Base-by-base conservation (phyloP, 2,113 vertebrate species). In the Triplophysa dalaica region DNA sequence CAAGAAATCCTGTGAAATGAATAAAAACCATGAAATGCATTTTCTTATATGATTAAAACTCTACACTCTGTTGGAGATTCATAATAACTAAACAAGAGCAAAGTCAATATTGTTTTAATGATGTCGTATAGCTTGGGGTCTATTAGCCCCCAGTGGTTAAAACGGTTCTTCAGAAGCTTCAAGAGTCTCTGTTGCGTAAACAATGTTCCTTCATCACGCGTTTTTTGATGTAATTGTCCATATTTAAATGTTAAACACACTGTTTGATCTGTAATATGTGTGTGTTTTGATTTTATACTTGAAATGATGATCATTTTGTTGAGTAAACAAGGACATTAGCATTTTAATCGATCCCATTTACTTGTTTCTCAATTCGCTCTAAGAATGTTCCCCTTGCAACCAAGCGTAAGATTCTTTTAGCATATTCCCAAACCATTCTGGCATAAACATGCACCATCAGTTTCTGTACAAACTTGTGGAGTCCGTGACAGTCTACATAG, bases 231-330 rank as follows among this genome's bases (percentile, higher is more conserved):
- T 80, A 80, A 80, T 80, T 73, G 61, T 29, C 75, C 48, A 65
- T 48, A 70, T 73, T 63, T 58, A 38, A 26, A 64, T 67, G 66
- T 75, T 45, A 75, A 74, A 75, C 70, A 6, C 22, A 50, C 75
- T 10, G 45, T 70, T 58, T 13, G 29, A 63, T 69, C 60, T 38
- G 26, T 81, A 61, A 64, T 63, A 76, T 63, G 43, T 45, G 80
- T 41, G 24, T 45, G 33, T 41, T 70, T 70, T n/a, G 63, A 66
- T 67, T 81, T 75, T 43, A 81, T 81, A 66, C 73, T 81, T 77
- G 80, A 81, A 74, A 54, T 69, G 62, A 74, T 80, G 70, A 72
- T 58, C 33, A 68, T 68, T 56, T 21, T 81, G 67, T 69, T 54
- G 52, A 62, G 65, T 81, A 76, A 75, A 62, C 56, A 77, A 81